These are phyloP conservation scores for Griposia aprilina DNA, from an alignment of 2,888 invertebrate genomes.

Conservation along the genomic window DNA sequence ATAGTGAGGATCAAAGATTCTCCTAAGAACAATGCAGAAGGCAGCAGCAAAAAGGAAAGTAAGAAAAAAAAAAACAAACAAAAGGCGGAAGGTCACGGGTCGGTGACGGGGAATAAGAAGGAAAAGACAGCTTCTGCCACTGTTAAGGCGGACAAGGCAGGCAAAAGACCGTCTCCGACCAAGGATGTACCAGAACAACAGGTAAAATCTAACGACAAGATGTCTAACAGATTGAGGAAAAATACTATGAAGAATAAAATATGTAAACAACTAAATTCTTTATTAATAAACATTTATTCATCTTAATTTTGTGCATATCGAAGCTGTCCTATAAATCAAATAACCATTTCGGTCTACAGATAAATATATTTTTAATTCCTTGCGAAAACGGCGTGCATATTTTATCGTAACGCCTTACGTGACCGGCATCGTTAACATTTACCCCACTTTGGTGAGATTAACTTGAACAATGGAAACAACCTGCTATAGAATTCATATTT, in stretches of 20 bases:
- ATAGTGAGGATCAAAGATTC: slow-evolving; percentile 93
- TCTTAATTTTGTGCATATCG: slow-evolving; percentile 3
- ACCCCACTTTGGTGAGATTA: slow-evolving; percentile 71
- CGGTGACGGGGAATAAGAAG: slow-evolving; percentile 88
- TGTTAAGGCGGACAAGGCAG: slow-evolving; percentile 81
- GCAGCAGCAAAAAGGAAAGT: slow-evolving; percentile 91
- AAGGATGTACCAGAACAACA: slow-evolving; percentile 81
- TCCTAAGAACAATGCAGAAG: slow-evolving; percentile 91
- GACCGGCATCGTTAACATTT: slow-evolving; percentile 71
- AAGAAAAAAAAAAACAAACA: slow-evolving; percentile 92
- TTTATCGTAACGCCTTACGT: slow-evolving; percentile 68
- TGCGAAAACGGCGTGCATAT: slow-evolving; percentile 43
- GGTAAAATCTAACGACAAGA: slow-evolving; percentile 71
- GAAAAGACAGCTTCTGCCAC: slow-evolving; percentile 78
- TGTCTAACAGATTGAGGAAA: slow-evolving; percentile 47
- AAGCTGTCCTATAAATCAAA: slow-evolving; percentile 33
- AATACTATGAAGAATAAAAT: slow-evolving; percentile 36
- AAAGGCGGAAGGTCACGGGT: slow-evolving; percentile 88
- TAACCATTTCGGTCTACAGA: slow-evolving; percentile 39
- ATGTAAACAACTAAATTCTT: slow-evolving; percentile 48
- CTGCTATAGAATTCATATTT: slow-evolving; percentile 74
- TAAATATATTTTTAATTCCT: slow-evolving; percentile 53
- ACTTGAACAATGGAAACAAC: slow-evolving; percentile 73
- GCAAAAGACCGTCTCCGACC: slow-evolving; percentile 76
- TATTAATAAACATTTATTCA: slow-evolving; percentile 40